These are phyloP conservation scores for Lasioglossum lativentre DNA, from an alignment of 2,888 invertebrate genomes.

Conservation along the genomic window DNA sequence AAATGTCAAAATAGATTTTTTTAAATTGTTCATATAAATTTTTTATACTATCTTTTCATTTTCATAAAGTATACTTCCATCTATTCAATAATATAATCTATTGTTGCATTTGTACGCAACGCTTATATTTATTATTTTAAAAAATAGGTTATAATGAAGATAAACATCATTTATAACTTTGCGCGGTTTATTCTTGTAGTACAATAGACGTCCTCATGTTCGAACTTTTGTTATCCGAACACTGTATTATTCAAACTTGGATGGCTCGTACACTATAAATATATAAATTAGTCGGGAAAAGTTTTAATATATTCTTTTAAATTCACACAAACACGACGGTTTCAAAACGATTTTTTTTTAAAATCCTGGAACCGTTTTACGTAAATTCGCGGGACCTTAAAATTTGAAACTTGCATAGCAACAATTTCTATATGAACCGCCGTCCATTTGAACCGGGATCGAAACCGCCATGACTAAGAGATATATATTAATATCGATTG, in stretches of 20 bases:
- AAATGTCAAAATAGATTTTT: conserved; percentile 10
- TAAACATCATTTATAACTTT: neutral
- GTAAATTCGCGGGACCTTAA: neutral
- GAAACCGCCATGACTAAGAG: neutral
- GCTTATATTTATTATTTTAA: neutral
- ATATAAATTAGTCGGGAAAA: neutral
- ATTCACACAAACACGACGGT: neutral
- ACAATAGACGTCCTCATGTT: neutral
- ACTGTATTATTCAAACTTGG: neutral
- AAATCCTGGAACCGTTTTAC: neutral
- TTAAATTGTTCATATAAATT: neutral
- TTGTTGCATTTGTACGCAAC: neutral
- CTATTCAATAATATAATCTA: neutral
- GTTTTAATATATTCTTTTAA: neutral
- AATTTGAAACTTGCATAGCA: neutral
- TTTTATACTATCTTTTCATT: neutral
- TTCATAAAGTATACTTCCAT: neutral
- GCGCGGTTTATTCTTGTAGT: neutral
- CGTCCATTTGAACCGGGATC: neutral
- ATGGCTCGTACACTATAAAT: neutral
- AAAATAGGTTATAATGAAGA: conserved; percentile 5
- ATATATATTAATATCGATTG: neutral
- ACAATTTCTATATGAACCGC: neutral
- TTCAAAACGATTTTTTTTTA: neutral
- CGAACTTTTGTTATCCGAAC: neutral